These are phyloP conservation scores for Hirundo rustica DNA, from an alignment of 2,797 vertebrate species.

Conservation along the genomic window DNA sequence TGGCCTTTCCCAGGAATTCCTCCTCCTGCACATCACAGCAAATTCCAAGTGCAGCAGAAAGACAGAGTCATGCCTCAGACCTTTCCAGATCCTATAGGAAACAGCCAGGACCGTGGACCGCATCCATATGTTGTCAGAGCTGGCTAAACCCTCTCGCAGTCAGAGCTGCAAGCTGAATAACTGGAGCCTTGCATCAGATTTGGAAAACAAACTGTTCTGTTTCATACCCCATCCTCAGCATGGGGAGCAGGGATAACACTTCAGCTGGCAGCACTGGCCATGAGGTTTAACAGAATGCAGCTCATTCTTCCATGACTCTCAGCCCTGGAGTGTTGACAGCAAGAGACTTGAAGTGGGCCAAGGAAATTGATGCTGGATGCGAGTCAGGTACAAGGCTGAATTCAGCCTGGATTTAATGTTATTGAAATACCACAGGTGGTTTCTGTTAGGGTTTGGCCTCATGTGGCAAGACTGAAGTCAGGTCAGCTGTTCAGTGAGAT, in stretches of 20 bases:
- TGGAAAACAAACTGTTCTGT: conserved; percentile 37
- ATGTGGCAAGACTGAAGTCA: conserved; percentile 33
- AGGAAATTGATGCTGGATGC: conserved; percentile 50
- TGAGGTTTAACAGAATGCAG: conserved; percentile 54
- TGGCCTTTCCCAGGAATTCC: conserved; percentile 39
- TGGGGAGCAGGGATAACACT: conserved; percentile 33
- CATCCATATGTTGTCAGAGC: conserved; percentile 43
- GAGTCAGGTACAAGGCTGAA: conserved; percentile 59
- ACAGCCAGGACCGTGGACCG: conserved; percentile 7
- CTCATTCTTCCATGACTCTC: conserved; percentile 61
- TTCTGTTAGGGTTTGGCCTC: conserved; percentile 62
- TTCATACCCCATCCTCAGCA: background rate
- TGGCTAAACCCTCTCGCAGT: background rate
- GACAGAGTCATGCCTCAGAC: conserved; percentile 10
- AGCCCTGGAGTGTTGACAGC: conserved; percentile 63
- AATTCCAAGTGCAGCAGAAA: conserved; percentile 29
- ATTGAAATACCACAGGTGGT: conserved; percentile 68
- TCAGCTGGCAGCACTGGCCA: conserved; percentile 33
- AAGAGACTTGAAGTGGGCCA: conserved; percentile 44
- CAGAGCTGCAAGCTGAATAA: conserved; percentile 16
- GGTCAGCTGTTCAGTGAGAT: conserved; percentile 52
- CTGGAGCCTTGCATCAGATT: conserved; percentile 50
- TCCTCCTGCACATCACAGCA: background rate
- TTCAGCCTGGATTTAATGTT: conserved; percentile 59
- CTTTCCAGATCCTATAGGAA: conserved; percentile 56